Evolutionary conservation across 2,888 invertebrate species (phyloP), one percentile per base, ranked within the genome.

Genomic region (Ophioninae sp.): DNA sequence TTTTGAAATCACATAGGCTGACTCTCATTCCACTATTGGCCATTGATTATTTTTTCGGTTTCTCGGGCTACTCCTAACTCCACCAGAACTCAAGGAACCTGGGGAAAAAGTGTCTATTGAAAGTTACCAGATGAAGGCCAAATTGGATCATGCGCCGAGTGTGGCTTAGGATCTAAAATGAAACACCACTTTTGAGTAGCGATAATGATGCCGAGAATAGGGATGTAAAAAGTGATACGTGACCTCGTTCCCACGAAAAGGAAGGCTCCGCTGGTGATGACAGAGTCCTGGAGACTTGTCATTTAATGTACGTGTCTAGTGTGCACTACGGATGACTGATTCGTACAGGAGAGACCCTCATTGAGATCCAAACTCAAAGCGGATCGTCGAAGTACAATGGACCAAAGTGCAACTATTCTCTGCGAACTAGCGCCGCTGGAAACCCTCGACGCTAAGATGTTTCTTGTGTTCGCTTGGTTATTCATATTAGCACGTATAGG

Each of bases 401-500:
- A 81, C 81, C 81, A 76, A 84, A 70, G 81, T 79, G 84, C 81
- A 84, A 76, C 50, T 79, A 67, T 70, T 56, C 75, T 75, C 62
- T 44, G 69, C 65, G 39, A n/a, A 70, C 62, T 50, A 37, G 68
- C 74, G 61, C 74, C 50, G 44, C 44, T 73, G 61, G 20, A 30
- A 37, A 59, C 70, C 57, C 73, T 61, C 50, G 80, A 73, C 87
- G 88, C 89, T 91, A 91, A 92, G 91, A 91, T 90, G 88, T 88
- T 92, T 91, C 89, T 87, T 89, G 86, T 91, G 92, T 91, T 90
- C 88, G 88, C 87, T 92, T 89, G 90, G 30, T 91, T 91, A 89
- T 91, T 91, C 91, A 88, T 88, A 91, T 92, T 91, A 91, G 91
- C 92, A 91, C 88, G 88, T 86, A 85, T 80, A 85, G 85, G 57